Evolutionary conservation across 1,140 invertebrate species (phyloP).

Genomic region (Lutraria rhynchaena): DNA sequence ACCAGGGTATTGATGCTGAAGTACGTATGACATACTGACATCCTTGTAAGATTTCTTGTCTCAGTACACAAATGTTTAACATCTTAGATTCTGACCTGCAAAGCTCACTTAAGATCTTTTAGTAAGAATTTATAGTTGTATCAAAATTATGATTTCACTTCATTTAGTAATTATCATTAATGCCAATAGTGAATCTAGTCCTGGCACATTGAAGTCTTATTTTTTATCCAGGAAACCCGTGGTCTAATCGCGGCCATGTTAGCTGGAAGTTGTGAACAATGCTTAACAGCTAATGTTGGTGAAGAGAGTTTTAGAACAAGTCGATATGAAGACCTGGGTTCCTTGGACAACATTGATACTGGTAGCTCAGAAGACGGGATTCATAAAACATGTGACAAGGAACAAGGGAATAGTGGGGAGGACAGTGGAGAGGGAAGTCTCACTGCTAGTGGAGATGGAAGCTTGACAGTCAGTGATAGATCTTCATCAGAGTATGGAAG

Average conservation of each 20-base stretch:
- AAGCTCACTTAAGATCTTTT: too few species aligned
- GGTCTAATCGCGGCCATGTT: constrained; percentile 55
- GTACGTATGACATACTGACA: too few species aligned
- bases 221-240: constrained; percentile 33
- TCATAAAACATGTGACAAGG: constrained; percentile 14
- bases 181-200: not conserved
- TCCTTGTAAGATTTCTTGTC: too few species aligned
- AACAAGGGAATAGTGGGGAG: not conserved
- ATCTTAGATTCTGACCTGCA: too few species aligned
- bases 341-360: constrained; percentile 51
- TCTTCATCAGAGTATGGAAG: constrained; percentile 18
- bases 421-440: not conserved
- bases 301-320: constrained; percentile 33
- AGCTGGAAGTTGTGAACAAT: constrained; percentile 13
- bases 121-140: too few species aligned
- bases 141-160: too few species aligned
- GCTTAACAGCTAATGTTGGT: constrained; percentile 5
- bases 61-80: too few species aligned
- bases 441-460: constrained; percentile 36
- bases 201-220: not conserved
- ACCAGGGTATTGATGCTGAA: not conserved
- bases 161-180: too few species aligned
- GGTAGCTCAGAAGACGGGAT: constrained; percentile 40
- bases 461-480: constrained; percentile 21
- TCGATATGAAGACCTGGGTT: constrained; percentile 40